Percentiles rank a stretch among this genome's conserved stretches.
Evolutionary conservation across 2,113 vertebrate species (phyloP).

Genomic region (Eudyptes chrysolophus): DNA sequence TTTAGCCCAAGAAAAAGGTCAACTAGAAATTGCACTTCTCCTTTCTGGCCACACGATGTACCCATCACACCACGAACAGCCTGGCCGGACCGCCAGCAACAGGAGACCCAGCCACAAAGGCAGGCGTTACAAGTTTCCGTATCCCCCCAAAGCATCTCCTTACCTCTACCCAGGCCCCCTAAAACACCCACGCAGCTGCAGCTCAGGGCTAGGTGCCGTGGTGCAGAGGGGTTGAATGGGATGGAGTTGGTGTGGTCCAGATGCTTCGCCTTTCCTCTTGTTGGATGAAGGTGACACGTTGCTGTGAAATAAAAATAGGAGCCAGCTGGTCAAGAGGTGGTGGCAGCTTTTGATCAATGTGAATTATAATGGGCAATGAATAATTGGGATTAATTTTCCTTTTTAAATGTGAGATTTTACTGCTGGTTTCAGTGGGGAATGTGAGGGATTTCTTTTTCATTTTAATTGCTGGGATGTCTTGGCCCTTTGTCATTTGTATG

Average conservation of each 20-base stretch:
- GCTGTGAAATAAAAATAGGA: background rate
- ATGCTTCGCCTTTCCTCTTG: background rate
- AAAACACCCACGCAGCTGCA: background rate
- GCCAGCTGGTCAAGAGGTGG: background rate
- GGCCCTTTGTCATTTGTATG: background rate
- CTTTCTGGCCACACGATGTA: conserved; percentile 46
- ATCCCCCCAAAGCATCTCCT: background rate
- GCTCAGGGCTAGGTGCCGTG: background rate
- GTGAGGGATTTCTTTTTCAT: background rate
- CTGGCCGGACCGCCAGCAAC: background rate
- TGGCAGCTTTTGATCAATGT: background rate
- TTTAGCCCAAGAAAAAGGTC: background rate
- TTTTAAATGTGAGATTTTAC: background rate
- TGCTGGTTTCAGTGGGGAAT: background rate
- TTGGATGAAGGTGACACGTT: background rate
- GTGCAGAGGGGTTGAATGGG: background rate
- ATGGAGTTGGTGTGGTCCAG: background rate
- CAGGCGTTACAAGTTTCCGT: no score
- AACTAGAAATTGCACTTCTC: background rate
- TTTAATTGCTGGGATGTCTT: background rate
- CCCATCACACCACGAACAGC: background rate
- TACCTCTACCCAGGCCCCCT: background rate
- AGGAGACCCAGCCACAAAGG: background rate
- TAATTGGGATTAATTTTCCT: background rate
- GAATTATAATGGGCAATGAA: background rate